phyloP scores from a whole-genome alignment of 2,888 invertebrate genomes.

The Euplexia lucipara region DNA sequence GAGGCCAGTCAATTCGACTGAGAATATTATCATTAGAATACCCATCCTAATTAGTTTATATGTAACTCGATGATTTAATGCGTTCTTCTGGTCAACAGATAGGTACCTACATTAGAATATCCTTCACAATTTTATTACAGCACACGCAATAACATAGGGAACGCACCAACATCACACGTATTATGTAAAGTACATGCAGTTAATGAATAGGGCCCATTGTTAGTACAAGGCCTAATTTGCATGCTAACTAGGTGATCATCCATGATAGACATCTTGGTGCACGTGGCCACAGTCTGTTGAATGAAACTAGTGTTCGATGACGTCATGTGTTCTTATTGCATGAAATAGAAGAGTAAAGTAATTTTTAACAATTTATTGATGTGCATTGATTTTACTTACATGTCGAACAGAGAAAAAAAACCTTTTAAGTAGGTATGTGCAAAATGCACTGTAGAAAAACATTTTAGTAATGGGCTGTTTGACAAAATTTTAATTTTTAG shows the following conservation, averaged over 20 bases:
- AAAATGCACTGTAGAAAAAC: too few relatives aligned
- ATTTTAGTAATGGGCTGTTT: too few relatives aligned
- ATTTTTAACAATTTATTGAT: slow-evolving; percentile 2
- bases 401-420: too few relatives aligned
- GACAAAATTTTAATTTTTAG: too few relatives aligned
- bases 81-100: too few relatives aligned
- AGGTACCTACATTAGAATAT: slow-evolving; percentile 2
- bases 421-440: too few relatives aligned
- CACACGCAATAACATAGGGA: slow-evolving; percentile 5
- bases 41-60: too few relatives aligned
- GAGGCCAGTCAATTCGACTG: too few relatives aligned
- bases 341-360: background rate
- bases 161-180: slow-evolving; percentile 19
- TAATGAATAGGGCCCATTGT: slow-evolving; percentile 64
- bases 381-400: background rate
- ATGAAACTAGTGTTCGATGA: slow-evolving; percentile 17
- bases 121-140: slow-evolving; percentile 8
- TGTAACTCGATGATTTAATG: too few relatives aligned
- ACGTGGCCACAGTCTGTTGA: slow-evolving; percentile 16
- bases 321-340: slow-evolving; percentile 15
- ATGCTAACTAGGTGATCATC: slow-evolving; percentile 53
- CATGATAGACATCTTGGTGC: slow-evolving; percentile 48
- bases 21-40: too few relatives aligned
- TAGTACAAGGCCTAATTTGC: slow-evolving; percentile 57
- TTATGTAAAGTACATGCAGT: slow-evolving; percentile 48